Evolutionary conservation across 2,888 invertebrate genomes (phyloP).

Genomic region (Boloria selene): DNA sequence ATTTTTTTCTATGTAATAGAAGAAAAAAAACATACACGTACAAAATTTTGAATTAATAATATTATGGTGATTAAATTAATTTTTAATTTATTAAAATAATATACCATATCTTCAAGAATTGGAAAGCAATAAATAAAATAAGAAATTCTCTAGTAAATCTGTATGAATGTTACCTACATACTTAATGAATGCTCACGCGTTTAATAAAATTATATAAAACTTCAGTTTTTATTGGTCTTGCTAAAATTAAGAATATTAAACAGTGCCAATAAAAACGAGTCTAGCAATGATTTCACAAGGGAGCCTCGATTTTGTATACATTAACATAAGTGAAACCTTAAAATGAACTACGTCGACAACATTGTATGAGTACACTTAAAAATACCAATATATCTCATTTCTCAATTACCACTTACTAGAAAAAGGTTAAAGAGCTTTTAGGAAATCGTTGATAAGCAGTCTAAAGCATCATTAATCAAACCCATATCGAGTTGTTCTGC

Average conservation of each 20-base stretch:
- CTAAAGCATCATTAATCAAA: constrained; percentile 38
- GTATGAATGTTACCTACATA: no score
- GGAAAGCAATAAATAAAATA: no score
- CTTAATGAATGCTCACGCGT: no score
- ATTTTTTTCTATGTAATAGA: no score
- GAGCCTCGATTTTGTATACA: constrained; percentile 15
- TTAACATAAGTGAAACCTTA: constrained; percentile 23
- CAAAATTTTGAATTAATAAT: no score
- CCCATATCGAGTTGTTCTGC: constrained; percentile 38
- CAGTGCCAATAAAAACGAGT: constrained; percentile 9
- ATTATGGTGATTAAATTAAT: no score
- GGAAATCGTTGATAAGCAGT: constrained; percentile 25
- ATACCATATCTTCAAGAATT: no score
- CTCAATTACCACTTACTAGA: not conserved
- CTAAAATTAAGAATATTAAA: constrained; percentile 3
- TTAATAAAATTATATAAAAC: no score
- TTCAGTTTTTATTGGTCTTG: not conserved
- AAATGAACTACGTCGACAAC: constrained; percentile 6
- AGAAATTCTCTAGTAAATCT: no score
- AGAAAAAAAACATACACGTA: no score
- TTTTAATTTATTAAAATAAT: no score
- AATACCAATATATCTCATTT: not conserved
- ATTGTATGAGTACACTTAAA: not conserved
- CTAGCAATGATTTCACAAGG: constrained; percentile 11
- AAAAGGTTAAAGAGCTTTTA: constrained; percentile 3